These are phyloP conservation scores for Choloepus hoffmanni DNA, from an alignment of 2,113 vertebrate species.

Conservation along the genomic window DNA sequence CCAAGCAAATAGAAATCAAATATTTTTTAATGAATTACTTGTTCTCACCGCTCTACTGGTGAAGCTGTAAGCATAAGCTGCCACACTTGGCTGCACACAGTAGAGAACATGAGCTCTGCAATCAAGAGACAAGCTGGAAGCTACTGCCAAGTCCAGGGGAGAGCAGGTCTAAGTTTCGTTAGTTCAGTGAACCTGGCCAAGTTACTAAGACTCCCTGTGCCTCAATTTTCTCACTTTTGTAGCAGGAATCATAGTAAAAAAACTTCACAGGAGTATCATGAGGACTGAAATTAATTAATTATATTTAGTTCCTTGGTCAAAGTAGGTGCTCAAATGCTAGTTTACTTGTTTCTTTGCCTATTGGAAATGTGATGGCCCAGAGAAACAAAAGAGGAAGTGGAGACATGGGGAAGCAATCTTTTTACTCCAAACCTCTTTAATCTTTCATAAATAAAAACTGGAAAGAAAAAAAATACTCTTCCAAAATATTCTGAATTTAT, in stretches of 20 bases:
- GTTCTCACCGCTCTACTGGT: not conserved
- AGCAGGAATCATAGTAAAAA: not conserved
- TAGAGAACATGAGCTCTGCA: not conserved
- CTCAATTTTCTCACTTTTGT: not conserved
- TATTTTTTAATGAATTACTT: not conserved
- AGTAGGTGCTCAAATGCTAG: not conserved
- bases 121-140: not conserved
- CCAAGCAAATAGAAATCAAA: conserved; percentile 15
- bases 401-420: not conserved
- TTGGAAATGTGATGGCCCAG: not conserved
- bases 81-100: not conserved
- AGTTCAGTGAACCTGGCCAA: conserved; percentile 1
- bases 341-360: not conserved
- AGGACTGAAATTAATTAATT: not conserved
- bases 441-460: conserved; percentile 16
- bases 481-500: conserved; percentile 19
- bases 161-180: not conserved
- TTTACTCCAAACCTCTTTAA: not conserved
- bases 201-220: not conserved
- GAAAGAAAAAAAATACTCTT: conserved; percentile 44
- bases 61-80: not conserved
- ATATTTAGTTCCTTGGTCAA: not conserved
- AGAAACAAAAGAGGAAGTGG: conserved; percentile 14
- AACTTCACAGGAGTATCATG: not conserved
- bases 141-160: not conserved